These are phyloP conservation scores for Eugnorisma glareosa DNA, from an alignment of 2,888 invertebrate genomes.

Conservation along the genomic window DNA sequence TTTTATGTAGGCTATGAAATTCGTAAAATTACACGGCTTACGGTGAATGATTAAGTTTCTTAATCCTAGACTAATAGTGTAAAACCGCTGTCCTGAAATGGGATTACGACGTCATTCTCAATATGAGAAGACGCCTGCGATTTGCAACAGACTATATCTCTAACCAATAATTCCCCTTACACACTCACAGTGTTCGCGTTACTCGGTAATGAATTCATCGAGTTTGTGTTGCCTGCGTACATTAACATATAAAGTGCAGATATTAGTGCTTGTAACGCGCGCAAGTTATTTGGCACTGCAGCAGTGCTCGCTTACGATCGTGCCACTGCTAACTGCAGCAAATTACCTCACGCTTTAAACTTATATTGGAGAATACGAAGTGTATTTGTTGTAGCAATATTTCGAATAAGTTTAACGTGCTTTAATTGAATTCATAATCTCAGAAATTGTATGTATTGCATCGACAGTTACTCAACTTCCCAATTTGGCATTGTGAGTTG, in stretches of 20 bases:
- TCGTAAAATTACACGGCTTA: background rate
- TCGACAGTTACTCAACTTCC: background rate
- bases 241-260: constrained; percentile 43
- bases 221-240: constrained; percentile 24
- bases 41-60: background rate
- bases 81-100: background rate
- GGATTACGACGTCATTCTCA: background rate
- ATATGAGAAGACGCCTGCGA: background rate
- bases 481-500: background rate
- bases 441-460: background rate
- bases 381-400: too few relatives aligned
- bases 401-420: background rate
- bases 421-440: background rate
- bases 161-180: constrained; percentile 2
- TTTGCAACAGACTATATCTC: background rate
- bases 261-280: constrained; percentile 44
- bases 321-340: constrained; percentile 19
- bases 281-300: constrained; percentile 14
- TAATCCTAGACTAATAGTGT: background rate
- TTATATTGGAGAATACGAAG: background rate
- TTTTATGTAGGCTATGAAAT: background rate
- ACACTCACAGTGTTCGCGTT: background rate
- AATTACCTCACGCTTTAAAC: constrained; percentile 19
- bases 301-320: background rate
- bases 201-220: constrained; percentile 41